These are phyloP conservation scores for Acronicta alni DNA, from an alignment of 2,888 invertebrate genomes.

Conservation along the genomic window DNA sequence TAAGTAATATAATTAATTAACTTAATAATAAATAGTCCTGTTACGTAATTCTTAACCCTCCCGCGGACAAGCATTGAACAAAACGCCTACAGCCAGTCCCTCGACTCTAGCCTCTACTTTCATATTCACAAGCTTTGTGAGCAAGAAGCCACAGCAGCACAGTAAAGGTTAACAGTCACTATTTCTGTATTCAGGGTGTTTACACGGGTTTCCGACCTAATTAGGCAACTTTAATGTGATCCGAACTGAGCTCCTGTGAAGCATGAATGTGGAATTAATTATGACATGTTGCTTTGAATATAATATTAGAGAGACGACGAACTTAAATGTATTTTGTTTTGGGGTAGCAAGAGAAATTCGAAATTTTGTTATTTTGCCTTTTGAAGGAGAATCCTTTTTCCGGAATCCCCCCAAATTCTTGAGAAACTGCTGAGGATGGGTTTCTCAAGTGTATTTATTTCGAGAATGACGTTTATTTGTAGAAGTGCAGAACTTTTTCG, in stretches of 20 bases:
- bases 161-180: conserved; percentile 29
- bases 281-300: not conserved
- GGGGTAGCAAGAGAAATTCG: too few relatives aligned
- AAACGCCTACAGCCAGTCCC: conserved; percentile 26
- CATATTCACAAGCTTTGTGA: conserved; percentile 37
- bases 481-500: too few relatives aligned
- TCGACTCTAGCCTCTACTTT: conserved; percentile 15
- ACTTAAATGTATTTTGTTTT: not conserved
- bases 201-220: conserved; percentile 26
- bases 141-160: conserved; percentile 27
- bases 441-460: too few relatives aligned
- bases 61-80: conserved; percentile 7
- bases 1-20: not conserved
- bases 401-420: not conserved
- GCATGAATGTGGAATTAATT: not conserved
- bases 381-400: too few relatives aligned
- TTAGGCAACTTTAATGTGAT: conserved; percentile 19
- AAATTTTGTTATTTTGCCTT: too few relatives aligned
- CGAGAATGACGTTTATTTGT: too few relatives aligned
- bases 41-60: not conserved
- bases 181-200: conserved; percentile 41
- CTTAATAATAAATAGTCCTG: conserved; percentile 19
- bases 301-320: not conserved
- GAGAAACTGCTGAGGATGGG: too few relatives aligned
- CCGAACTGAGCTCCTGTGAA: conserved; percentile 6